These are phyloP conservation scores for Elaeidobius kamerunicus DNA, from an alignment of 2,888 invertebrate species.

Conservation along the genomic window DNA sequence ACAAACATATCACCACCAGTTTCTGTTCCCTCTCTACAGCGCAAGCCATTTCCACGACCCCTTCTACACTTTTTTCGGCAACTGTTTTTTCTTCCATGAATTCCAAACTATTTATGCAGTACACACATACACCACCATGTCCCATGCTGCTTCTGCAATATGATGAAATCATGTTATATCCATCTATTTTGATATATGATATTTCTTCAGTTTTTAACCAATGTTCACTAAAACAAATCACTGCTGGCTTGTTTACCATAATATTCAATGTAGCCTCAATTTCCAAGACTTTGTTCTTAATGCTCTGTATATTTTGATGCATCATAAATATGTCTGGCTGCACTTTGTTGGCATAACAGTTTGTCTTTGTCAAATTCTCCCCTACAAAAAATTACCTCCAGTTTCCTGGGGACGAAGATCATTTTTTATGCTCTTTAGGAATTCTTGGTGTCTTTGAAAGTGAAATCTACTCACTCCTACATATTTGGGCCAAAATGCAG, in stretches of 20 bases:
- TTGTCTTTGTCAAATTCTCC: no score
- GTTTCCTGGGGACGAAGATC: not conserved
- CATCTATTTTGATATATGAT: not conserved
- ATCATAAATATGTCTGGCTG: constrained; percentile 1
- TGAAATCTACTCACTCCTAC: not conserved
- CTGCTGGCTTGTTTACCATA: not conserved
- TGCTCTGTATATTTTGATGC: constrained; percentile 1
- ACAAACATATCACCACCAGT: not conserved
- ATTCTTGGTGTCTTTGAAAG: not conserved
- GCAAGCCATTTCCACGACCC: not conserved
- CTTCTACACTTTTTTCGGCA: not conserved
- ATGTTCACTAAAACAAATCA: constrained; percentile 4
- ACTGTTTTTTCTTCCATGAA: not conserved
- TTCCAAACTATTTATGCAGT: not conserved
- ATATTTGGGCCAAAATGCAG: not conserved
- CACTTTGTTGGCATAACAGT: no score
- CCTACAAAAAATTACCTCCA: not conserved
- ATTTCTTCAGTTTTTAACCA: not conserved
- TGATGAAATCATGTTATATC: not conserved
- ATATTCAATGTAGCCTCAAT: not conserved
- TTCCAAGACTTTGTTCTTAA: not conserved
- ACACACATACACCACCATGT: constrained; percentile 2
- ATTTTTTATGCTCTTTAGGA: constrained; percentile 5
- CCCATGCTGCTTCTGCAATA: not conserved
- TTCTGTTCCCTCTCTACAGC: not conserved